A percentile compares a stretch with the other conserved stretches of the same genome.
These are phyloP conservation scores for Microctonus aethiopoides DNA, from an alignment of 2,888 invertebrate genomes.

Conservation along the genomic window DNA sequence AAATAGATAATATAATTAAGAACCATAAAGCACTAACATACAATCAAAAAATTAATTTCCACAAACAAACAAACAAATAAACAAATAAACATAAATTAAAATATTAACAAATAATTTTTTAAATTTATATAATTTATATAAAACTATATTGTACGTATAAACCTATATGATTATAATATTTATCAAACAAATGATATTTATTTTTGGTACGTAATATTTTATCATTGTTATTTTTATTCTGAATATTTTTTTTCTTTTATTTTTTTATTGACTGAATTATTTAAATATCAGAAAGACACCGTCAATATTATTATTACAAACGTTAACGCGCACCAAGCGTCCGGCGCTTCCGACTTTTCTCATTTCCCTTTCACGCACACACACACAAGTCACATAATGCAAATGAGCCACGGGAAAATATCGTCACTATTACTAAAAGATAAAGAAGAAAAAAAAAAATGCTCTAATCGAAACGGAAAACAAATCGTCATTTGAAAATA, in stretches of 20 bases:
- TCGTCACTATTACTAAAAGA: slow-evolving; percentile 23
- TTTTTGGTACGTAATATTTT: background rate
- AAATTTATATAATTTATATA: no score
- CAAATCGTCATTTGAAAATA: background rate
- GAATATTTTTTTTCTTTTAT: slow-evolving; percentile 5
- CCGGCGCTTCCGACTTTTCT: slow-evolving; percentile 65
- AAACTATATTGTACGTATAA: no score
- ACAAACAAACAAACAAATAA: no score
- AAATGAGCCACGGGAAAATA: slow-evolving; percentile 26
- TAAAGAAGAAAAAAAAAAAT: slow-evolving; percentile 7
- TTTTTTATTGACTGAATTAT: slow-evolving; percentile 26
- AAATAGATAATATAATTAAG: background rate
- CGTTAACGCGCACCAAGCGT: slow-evolving; percentile 49
- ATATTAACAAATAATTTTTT: no score
- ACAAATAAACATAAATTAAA: no score
- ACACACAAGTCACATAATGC: slow-evolving; percentile 41
- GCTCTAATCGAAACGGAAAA: no score
- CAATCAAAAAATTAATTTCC: no score
- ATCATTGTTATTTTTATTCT: background rate
- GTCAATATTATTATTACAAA: slow-evolving; percentile 62
- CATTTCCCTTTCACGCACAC: slow-evolving; percentile 63
- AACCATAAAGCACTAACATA: no score
- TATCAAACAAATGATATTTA: no score
- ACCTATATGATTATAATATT: no score
- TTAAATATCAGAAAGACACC: slow-evolving; percentile 42